Evolutionary conservation across 2,888 invertebrate genomes (phyloP).

Genomic region (Melieria crassipennis): DNA sequence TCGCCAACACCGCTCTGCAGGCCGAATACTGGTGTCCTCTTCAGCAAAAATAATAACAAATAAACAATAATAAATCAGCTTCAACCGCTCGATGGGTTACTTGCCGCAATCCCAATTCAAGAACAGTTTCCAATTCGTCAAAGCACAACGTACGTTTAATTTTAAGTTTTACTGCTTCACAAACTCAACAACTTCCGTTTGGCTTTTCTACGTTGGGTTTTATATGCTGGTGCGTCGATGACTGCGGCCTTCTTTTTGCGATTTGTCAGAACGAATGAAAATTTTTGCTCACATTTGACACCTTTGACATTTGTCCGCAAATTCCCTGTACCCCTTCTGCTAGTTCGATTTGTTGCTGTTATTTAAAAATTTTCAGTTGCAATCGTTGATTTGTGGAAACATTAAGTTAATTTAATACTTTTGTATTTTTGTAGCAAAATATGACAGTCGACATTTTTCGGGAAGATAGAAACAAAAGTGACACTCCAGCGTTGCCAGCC

Average conservation of each 20-base stretch:
- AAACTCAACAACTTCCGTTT: neutral
- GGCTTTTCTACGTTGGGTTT: conserved; percentile 41
- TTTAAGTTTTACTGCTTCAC: neutral
- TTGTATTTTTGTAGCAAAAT: conserved; percentile 24
- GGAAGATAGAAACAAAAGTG: conserved; percentile 9
- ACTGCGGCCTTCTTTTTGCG: conserved; percentile 26
- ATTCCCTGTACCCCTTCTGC: conserved; percentile 6
- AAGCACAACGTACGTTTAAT: no score
- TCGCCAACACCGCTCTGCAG: no score
- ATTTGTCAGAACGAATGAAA: conserved; percentile 17
- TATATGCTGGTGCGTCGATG: conserved; percentile 46
- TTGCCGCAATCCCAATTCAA: no score
- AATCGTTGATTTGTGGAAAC: conserved; percentile 25
- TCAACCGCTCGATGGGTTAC: no score
- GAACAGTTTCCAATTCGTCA: no score
- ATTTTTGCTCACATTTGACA: conserved; percentile 12
- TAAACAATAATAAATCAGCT: no score
- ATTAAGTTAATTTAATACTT: conserved; percentile 23
- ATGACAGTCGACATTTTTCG: conserved; percentile 19
- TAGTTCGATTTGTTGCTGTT: conserved; percentile 17
- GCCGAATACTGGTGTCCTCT: no score
- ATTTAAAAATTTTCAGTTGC: conserved; percentile 12
- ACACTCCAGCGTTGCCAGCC: conserved; percentile 22
- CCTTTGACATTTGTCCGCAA: conserved; percentile 21
- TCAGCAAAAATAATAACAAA: no score